Evolutionary conservation across 2,888 invertebrate genomes (phyloP).

Genomic region (Drosophila helvetica): DNA sequence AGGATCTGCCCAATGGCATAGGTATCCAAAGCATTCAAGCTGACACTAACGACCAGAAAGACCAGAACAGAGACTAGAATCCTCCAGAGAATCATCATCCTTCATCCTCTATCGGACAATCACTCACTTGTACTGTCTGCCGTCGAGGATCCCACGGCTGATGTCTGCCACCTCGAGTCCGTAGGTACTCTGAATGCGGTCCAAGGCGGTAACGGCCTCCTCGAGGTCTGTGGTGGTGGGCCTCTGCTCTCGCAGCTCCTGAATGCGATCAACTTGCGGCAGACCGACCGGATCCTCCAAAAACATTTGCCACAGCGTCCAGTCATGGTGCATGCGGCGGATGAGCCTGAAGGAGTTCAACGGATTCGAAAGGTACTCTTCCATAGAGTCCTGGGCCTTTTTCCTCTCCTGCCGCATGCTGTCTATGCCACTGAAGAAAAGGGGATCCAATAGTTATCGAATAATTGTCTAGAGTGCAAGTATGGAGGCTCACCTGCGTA

Average conservation of each 20-base stretch:
- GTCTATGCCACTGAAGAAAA: constrained; percentile 54
- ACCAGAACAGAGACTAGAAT: not conserved
- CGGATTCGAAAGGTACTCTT: constrained; percentile 76
- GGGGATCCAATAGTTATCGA: not conserved
- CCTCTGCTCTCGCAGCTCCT: constrained; percentile 52
- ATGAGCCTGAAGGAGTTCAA: constrained; percentile 75
- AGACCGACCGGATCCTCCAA: constrained; percentile 66
- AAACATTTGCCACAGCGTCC: constrained; percentile 73
- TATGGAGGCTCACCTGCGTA: constrained; percentile 63
- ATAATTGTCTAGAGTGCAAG: not conserved
- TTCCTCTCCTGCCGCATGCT: constrained; percentile 63
- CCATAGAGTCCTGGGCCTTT: constrained; percentile 52
- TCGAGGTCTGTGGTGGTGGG: constrained; percentile 95
- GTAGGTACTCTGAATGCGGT: constrained; percentile 96
- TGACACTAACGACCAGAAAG: constrained; percentile 51
- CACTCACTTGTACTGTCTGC: constrained; percentile 89
- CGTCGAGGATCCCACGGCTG: constrained; percentile 91
- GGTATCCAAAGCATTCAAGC: constrained; percentile 67
- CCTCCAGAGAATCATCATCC: not conserved
- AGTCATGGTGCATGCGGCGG: constrained; percentile 78
- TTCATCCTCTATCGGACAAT: not conserved
- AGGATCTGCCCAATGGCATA: constrained; percentile 72
- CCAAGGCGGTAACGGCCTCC: constrained; percentile 96
- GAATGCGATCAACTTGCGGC: constrained; percentile 50
- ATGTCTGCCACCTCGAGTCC: constrained; percentile 92